Conservation (phyloP, 2,888 invertebrate species). For the Caenorhabditis sp. region DNA sequence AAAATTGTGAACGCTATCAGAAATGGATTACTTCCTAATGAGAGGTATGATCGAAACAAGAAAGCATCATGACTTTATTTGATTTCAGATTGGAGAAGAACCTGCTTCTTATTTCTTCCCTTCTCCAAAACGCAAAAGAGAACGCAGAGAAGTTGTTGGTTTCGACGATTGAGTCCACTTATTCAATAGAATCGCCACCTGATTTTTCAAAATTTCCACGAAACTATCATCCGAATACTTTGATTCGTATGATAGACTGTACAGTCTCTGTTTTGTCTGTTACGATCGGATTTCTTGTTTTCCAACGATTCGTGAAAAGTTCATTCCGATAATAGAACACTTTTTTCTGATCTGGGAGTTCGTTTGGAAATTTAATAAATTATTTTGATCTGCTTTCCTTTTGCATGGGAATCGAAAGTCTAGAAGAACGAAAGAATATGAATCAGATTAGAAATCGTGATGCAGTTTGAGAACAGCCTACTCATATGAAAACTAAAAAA, state of each 20-base stretch:
- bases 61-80: not conserved
- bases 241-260: conserved; percentile 21
- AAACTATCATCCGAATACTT: conserved; percentile 49
- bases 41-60: conserved; percentile 13
- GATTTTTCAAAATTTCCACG: conserved; percentile 51
- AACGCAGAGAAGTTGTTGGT: conserved; percentile 40
- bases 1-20: conserved; percentile 47
- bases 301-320: not conserved
- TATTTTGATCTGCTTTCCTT: no score
- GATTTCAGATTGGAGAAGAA: conserved; percentile 40
- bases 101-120: conserved; percentile 36
- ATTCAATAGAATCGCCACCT: conserved; percentile 40
- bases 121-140: conserved; percentile 38
- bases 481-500: no score
- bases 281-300: not conserved
- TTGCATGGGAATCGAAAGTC: no score
- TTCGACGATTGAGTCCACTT: conserved; percentile 50
- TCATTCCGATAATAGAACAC: not conserved
- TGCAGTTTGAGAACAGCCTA: no score
- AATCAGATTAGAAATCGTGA: no score
- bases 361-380: no score
- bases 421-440: no score
- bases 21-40: conserved; percentile 27
- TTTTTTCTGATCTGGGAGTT: not conserved
- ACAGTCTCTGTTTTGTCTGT: conserved; percentile 1